phyloP scores from a whole-genome alignment of 1,140 invertebrate genomes.

The Diachasmimorpha longicaudata region DNA sequence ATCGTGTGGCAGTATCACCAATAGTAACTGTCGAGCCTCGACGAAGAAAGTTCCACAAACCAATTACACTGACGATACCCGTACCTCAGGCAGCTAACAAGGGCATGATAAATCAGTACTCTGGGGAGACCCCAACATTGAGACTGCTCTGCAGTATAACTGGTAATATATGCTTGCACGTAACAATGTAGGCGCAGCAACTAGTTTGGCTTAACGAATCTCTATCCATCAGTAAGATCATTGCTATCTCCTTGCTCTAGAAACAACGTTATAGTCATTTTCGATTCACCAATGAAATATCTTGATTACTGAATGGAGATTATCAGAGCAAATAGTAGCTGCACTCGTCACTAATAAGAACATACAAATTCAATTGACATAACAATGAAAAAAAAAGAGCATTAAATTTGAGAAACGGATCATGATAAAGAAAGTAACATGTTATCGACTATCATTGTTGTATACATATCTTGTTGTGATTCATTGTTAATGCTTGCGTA shows the following conservation, averaged over 20 bases:
- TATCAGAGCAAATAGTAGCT: slow-evolving; percentile 57
- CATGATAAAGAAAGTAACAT: slow-evolving; percentile 44
- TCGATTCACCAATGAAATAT: slow-evolving; percentile 4
- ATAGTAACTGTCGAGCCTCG: slow-evolving; percentile 97
- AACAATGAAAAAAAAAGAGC: slow-evolving; percentile 10
- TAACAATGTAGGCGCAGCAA: slow-evolving; percentile 51
- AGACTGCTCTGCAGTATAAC: slow-evolving; percentile 93
- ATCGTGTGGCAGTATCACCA: slow-evolving; percentile 90
- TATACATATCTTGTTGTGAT: slow-evolving; percentile 65
- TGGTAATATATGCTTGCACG: slow-evolving; percentile 69
- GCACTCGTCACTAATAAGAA: slow-evolving; percentile 34
- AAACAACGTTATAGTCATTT: not conserved
- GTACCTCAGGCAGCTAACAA: slow-evolving; percentile 86
- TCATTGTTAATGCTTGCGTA: slow-evolving; percentile 66
- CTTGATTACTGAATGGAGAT: slow-evolving; percentile 43
- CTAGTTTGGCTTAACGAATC: slow-evolving; percentile 53
- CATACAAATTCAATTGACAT: not conserved
- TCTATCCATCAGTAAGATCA: slow-evolving; percentile 40
- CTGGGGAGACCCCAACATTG: slow-evolving; percentile 78
- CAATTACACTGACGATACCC: slow-evolving; percentile 94
- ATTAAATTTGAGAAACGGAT: slow-evolving; percentile 11
- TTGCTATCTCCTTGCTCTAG: not conserved
- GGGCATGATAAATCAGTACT: slow-evolving; percentile 90
- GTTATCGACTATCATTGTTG: slow-evolving; percentile 61
- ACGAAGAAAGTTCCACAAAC: slow-evolving; percentile 94